Base-by-base conservation (phyloP, 2,113 vertebrate genomes). In the Nothocercus julius region DNA sequence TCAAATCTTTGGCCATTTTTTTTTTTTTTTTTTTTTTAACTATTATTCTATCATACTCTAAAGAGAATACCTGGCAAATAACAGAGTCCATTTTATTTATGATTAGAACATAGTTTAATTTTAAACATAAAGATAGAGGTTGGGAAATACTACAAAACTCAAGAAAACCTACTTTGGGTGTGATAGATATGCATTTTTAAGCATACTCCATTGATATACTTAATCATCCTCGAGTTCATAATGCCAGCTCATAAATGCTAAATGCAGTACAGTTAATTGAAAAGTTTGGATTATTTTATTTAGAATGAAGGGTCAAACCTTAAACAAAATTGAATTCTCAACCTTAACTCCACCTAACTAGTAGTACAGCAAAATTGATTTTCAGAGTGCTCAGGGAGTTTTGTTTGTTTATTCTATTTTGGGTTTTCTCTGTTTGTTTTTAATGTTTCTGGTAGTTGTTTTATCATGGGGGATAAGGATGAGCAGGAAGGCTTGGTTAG, bases 381-480 rank as follows among this genome's bases (percentile, higher is more conserved):
- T 59, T 79, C 30, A 51, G 30, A 36, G 27, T 0, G 0, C 6
- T 45, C 15, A 38, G 12, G 11, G 16, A 49, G 47, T 49, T 64
- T 62, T 61, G 7, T 44, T 44, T 53, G 5, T 9, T 56, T 49
- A 16, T 9, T 49, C 14, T 7, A 13, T 14, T 16, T 54, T 2
- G 17, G 45, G 9, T 49, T 49, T 49, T 49, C 20, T 30, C 34
- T 56, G 47, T 30, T 40, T 56, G 9, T 19, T 63, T 81, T 81
- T 56, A 13, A 62, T 56, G 54, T 42, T 70, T 69, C 11, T 70
- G 32, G 16, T 28, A 56, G 49, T 18, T 82, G 5, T 15, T 76
- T 70, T 64, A 66, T 5, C 25, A 34, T 53, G 44, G 36, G 9
- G 51, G 59, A 12, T 53, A 51, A 20, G 27, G 56, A 58, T 59